Evolutionary conservation across 1,140 invertebrate genomes (phyloP), one percentile per base, ranked within the genome.

Genomic region (Dendrolimus punctatus): DNA sequence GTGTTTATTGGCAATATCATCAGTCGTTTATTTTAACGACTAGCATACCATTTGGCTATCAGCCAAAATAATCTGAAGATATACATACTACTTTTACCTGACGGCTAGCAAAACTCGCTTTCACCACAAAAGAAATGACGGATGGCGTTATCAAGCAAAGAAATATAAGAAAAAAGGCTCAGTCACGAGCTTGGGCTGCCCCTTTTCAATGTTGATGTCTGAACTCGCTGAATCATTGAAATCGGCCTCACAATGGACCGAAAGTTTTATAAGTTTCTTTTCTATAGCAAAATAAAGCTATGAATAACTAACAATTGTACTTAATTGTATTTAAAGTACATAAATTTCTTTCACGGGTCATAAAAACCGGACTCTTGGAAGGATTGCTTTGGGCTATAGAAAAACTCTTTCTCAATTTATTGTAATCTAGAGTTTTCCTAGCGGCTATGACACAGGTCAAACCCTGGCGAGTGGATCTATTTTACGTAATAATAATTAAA

Each of bases 91-190:
- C 37, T 37, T 8, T 43, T 46, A 46, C 39, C 48, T 50, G 42
- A 51, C 43, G 39, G 48, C 49, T 51, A n/a, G 49, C 49, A 48
- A 55, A 40, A 8, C 6, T 40, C 41, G 7, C 0, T 40, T 51
- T 57, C 39, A 51, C 43, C 51, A 57, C 40, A 42, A 48, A 55
- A 49, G 42, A 44, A 50, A 49, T 59, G 52, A 59, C 49, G 40
- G 40, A 59, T 49, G 53, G 55, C 51, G 53, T 59, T 59, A 51
- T 51, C 40, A 10, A 8, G 51, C 37, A 52, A 53, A 46, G 23
- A 39, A 45, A 9, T 46, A 43, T 23, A 1, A 23, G 23, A 57
- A 38, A 5, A 52, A 52, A 51, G n/a, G 43, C 43, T 46, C 50
- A 56, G 49, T 56, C 54, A 51, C 54, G 44, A 46, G 43, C 44